These are phyloP conservation scores for Ameiurus melas DNA, from an alignment of 2,113 vertebrate genomes.

Conservation along the genomic window DNA sequence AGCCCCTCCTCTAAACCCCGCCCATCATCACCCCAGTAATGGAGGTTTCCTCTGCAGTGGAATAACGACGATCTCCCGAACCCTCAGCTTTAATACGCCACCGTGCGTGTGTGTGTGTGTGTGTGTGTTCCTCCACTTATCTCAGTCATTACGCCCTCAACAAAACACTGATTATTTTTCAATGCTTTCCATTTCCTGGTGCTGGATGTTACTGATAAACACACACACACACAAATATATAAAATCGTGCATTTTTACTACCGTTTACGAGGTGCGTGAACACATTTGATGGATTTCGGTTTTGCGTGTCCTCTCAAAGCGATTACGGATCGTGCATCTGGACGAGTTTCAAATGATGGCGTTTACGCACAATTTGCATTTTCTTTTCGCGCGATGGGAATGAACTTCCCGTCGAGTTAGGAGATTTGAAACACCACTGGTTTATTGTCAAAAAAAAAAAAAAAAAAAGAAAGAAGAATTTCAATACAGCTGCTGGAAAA, in stretches of 20 bases:
- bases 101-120: no score
- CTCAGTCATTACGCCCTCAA: constrained; percentile 40
- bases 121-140: constrained; percentile 28
- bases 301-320: neutral
- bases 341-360: constrained; percentile 16
- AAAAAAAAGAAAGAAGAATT: no score
- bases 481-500: neutral
- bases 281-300: neutral
- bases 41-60: no score
- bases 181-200: constrained; percentile 33
- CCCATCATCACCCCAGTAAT: no score
- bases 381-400: neutral
- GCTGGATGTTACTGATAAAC: constrained; percentile 3
- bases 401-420: neutral
- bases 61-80: no score
- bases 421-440: neutral
- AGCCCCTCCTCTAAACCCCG: no score
- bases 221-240: neutral
- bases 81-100: constrained; percentile 32
- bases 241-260: no score
- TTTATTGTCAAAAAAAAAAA: neutral
- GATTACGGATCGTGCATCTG: constrained; percentile 5
- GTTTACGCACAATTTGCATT: neutral
- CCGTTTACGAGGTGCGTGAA: constrained; percentile 37
- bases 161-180: constrained; percentile 43